A percentile compares a stretch with the other conserved stretches of the same genome.
phyloP scores from a whole-genome alignment of 1,140 invertebrate genomes.

The Drosophila mojavensis region DNA sequence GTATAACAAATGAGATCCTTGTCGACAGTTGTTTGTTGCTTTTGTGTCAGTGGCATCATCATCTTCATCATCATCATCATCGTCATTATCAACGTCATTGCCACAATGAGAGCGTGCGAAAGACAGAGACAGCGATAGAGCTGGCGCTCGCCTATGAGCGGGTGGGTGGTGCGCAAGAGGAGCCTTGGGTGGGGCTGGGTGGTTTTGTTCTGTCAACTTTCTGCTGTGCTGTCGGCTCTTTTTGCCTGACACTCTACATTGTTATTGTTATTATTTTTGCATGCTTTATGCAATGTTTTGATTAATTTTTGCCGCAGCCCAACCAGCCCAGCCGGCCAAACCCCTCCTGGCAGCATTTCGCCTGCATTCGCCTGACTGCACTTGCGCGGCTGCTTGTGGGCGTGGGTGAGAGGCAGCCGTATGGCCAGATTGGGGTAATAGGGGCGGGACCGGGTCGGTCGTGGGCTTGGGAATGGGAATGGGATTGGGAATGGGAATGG shows the following conservation, averaged over 20 bases:
- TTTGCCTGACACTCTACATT: conserved; percentile 78
- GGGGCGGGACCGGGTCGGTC: background rate
- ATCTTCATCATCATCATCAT: conserved; percentile 65
- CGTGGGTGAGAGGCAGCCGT: conserved; percentile 3
- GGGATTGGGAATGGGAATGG: conserved; percentile 7
- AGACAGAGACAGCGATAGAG: background rate
- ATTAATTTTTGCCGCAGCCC: conserved; percentile 78
- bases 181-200: background rate
- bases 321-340: background rate
- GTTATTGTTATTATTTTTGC: conserved; percentile 82
- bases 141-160: background rate
- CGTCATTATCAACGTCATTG: conserved; percentile 64
- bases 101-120: conserved; percentile 36
- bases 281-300: conserved; percentile 82
- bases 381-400: conserved; percentile 34
- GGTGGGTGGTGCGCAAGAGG: background rate
- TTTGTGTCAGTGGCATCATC: conserved; percentile 81
- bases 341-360: conserved; percentile 1
- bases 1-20: conserved; percentile 82
- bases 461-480: background rate
- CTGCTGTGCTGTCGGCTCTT: conserved; percentile 63
- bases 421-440: background rate
- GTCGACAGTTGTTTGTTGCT: conserved; percentile 81
- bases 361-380: conserved; percentile 77
- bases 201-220: conserved; percentile 56